Percentiles rank a stretch among this genome's conserved stretches.
Conservation (phyloP, 2,113 vertebrate species). For the Microcebus griseorufus region DNA sequence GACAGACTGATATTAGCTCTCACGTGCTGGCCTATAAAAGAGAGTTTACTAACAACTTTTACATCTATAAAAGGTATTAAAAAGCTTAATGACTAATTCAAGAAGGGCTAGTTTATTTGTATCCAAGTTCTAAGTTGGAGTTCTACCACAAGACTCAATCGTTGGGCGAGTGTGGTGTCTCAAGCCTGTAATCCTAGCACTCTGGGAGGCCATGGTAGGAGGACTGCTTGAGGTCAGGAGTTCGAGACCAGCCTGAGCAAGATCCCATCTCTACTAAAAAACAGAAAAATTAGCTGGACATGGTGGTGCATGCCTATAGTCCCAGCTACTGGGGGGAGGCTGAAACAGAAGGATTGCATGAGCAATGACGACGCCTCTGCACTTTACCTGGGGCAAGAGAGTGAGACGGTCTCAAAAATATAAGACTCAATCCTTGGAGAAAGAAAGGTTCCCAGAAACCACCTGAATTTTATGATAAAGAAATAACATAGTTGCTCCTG, state of each 20-base stretch:
- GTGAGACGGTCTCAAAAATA: too few relatives aligned
- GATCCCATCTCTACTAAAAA: too few relatives aligned
- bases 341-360: too few relatives aligned
- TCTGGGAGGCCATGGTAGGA: too few relatives aligned
- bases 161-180: background rate
- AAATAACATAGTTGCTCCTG: background rate
- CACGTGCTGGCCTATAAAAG: background rate
- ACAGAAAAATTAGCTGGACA: too few relatives aligned
- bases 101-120: background rate
- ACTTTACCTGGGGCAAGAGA: too few relatives aligned
- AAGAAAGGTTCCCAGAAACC: slow-evolving; percentile 38
- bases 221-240: too few relatives aligned
- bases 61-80: background rate
- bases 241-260: too few relatives aligned
- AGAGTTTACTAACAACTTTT: slow-evolving; percentile 9
- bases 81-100: background rate
- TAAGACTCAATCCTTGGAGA: background rate
- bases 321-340: too few relatives aligned
- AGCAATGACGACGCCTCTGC: too few relatives aligned
- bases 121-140: background rate
- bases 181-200: too few relatives aligned
- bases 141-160: background rate
- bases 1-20: background rate
- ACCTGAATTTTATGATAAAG: background rate
- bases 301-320: too few relatives aligned